Evolutionary conservation across 2,888 invertebrate species (phyloP), one percentile per base, ranked within the genome.

Genomic region (Drosophila anomelani): DNA sequence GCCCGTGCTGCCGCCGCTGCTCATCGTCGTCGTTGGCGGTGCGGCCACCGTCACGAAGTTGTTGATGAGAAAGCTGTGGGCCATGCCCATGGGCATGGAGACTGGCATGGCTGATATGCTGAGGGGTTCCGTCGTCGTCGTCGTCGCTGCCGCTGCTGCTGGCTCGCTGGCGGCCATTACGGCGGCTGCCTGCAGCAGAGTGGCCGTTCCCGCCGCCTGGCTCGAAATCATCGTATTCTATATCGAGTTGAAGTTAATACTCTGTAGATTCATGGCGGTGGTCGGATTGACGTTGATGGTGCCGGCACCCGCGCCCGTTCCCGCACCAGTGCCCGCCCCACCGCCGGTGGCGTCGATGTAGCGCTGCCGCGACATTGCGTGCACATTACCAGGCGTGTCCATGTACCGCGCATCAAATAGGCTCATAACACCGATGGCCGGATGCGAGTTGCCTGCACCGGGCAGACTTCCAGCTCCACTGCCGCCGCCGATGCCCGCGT

Each of bases 221-320:
- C 82, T 90, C 66, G 91, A 85, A 79, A 91, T 86, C 84, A 91
- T 86, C 83, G 91, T 88, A 88, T 91, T 90, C 95, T 95, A 96
- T 94, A 96, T 95, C 89, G 95, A 94, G 92, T 96, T 96, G 85
- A 96, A 96, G 92, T 96, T 96, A 75, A 96, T 94, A 79, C 95
- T 95, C 89, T 96, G 95, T 90, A 96, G 94, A 92, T 95, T 96
- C 90, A 96, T 94, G 78, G 95, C 94, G 49, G 94, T 93, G 54
- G 94, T 93, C 81, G 93, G 93, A 92, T 94, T 95, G 13, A 93
- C 92, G 67, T 93, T 93, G 53, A 93, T 92, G 46, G 92, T 90
- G 70, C 91, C 91, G 51, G 92, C 90, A 66, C 91, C 91, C 67
- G 67, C 88, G 74, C n/a, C 90, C 81, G 34, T 76, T 58, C 9